These are phyloP conservation scores for Arrhopalites spinosus DNA, from an alignment of 2,888 invertebrate genomes.

Conservation along the genomic window DNA sequence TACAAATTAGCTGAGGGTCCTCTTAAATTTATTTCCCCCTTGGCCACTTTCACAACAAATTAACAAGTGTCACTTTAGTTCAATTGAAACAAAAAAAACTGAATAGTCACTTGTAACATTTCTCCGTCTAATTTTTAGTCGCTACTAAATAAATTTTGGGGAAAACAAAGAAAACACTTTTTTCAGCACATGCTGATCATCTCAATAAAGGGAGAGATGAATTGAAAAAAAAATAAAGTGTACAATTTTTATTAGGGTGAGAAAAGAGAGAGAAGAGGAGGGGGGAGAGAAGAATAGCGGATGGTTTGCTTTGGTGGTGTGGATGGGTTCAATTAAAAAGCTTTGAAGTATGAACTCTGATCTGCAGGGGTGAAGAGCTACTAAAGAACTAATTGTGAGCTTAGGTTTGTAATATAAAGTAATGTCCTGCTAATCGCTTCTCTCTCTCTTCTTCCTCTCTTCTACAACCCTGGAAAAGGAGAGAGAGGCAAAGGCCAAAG, in stretches of 20 bases:
- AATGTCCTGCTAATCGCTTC: slow-evolving; percentile 31
- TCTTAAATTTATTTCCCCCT: no score
- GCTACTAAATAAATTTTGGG: no score
- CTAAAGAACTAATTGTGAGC: slow-evolving; percentile 33
- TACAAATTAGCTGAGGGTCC: no score
- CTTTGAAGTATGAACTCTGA: slow-evolving; percentile 7
- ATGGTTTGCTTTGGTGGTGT: neutral
- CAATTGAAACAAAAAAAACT: no score
- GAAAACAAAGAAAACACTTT: no score
- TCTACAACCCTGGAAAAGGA: slow-evolving; percentile 2
- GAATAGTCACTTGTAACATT: no score
- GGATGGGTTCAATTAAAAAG: slow-evolving; percentile 16
- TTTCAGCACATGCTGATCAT: no score
- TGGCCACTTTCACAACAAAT: no score
- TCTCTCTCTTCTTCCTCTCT: neutral
- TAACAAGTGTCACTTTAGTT: neutral
- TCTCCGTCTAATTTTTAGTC: no score
- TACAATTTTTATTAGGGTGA: no score
- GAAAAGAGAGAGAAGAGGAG: neutral
- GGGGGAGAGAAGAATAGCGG: neutral
- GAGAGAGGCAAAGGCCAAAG: neutral
- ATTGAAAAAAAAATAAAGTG: no score
- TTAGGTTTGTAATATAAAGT: slow-evolving; percentile 29
- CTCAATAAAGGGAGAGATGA: no score
- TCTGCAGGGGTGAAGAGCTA: slow-evolving; percentile 37